Base-by-base conservation (phyloP, 2,888 invertebrate genomes). In the Amphipoea lucens region DNA sequence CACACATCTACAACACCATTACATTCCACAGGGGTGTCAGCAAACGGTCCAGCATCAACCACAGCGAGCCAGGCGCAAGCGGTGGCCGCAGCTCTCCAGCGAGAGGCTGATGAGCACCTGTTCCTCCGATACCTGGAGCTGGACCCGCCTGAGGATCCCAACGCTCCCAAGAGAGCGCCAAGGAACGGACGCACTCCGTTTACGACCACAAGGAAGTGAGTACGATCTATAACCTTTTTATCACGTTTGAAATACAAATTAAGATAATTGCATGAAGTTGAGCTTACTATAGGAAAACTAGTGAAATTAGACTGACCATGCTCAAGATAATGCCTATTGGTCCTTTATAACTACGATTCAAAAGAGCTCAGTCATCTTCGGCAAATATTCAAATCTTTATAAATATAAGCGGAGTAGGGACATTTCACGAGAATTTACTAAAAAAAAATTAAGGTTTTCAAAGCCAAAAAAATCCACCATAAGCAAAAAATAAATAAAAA, bases 161-260 rank as follows among this genome's bases (percentile, higher is more conserved):
- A 94, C 83, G 97, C 96, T 29, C 97, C 97, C 73, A 94, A 96
- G 81, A 97, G 96, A 87, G 94, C 97, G 1, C 97, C 97, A 82
- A 95, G 97, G 83, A 97, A 97, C 84, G 98, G 98, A 17, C 97
- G 98, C 79, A 99, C 98, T 2, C 98, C 98, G 0, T 99, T 98
- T 92, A 99, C 98, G 29, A 98, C 98, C 82, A 98, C 98, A 68
- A 98, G 98, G 92, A 97, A 97, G 94, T 97, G 78, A 96, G 95
- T 92, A 81, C 42, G 71, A 84, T 87, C 75, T 67, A 14, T 48
- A 40, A 1, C 9, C 9, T 45, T 69, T 70, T 36, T 4, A n/a
- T 67, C 42, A 63, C 0, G 29, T 14, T 42, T 29, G 2, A 62
- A 77, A 54, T 54, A 48, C 14, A 20, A 57, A 17, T 42, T 48